Conservation (phyloP, 2,797 vertebrate species). For the Lates japonicus region DNA sequence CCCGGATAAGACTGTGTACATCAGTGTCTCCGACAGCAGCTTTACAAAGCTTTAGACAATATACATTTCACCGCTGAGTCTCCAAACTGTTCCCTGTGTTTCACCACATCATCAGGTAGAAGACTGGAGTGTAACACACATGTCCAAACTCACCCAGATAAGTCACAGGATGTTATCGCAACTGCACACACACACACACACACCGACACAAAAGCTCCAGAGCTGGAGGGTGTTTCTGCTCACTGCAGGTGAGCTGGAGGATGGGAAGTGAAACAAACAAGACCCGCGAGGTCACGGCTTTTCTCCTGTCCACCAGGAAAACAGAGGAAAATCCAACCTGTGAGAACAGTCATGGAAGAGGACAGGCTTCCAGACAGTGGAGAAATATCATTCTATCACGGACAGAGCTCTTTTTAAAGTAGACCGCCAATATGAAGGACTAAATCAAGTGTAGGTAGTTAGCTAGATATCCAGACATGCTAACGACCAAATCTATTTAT, state of each 20-base stretch:
- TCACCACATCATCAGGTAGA: not conserved
- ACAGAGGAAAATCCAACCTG: not conserved
- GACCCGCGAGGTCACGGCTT: not conserved
- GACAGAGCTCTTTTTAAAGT: no score
- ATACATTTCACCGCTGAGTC: not conserved
- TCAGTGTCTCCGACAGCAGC: not conserved
- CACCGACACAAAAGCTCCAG: not conserved
- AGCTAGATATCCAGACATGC: no score
- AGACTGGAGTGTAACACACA: not conserved
- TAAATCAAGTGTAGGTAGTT: no score
- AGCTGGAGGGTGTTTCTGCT: constrained; percentile 30
- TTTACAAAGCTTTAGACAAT: not conserved
- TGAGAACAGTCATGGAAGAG: not conserved
- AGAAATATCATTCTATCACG: no score
- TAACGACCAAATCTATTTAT: no score
- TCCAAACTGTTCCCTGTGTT: constrained; percentile 6
- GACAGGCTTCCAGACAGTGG: no score
- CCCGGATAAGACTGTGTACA: not conserved
- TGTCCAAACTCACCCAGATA: constrained; percentile 20
- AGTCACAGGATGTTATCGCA: constrained; percentile 6
- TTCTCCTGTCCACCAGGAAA: not conserved
- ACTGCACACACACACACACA: not conserved
- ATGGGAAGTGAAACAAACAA: constrained; percentile 17
- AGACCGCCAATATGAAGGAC: no score
- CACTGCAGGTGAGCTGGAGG: constrained; percentile 19